Conservation (phyloP, 2,797 vertebrate species). For the Notamacropus eugenii region DNA sequence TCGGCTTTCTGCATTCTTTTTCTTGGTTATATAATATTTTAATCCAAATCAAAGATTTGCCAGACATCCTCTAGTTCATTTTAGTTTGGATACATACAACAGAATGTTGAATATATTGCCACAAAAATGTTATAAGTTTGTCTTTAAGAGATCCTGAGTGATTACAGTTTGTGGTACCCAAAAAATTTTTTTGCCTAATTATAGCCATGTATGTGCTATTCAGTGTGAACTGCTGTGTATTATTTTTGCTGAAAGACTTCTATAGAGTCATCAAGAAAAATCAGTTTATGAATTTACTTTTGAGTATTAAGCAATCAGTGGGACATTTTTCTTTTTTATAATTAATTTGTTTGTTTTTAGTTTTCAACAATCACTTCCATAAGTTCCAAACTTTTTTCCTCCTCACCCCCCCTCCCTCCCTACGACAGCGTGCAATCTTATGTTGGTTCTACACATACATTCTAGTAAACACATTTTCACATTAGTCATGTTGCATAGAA, state of each 20-base stretch:
- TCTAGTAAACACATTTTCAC: too few relatives aligned
- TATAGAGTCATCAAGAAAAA: constrained; percentile 26
- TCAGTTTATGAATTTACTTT: constrained; percentile 19
- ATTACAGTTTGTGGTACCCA: constrained; percentile 4
- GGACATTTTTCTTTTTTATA: background rate
- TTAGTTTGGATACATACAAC: background rate
- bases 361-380: too few relatives aligned
- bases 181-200: constrained; percentile 1
- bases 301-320: constrained; percentile 31
- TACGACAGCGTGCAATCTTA: too few relatives aligned
- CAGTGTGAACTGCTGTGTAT: background rate
- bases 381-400: too few relatives aligned
- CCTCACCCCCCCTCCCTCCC: too few relatives aligned
- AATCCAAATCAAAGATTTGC: background rate
- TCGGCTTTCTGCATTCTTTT: constrained; percentile 7
- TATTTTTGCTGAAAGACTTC: constrained; percentile 25
- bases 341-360: too few relatives aligned
- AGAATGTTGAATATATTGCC: background rate
- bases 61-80: background rate
- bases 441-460: too few relatives aligned
- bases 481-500: too few relatives aligned
- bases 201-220: background rate
- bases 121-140: background rate
- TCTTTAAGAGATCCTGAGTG: constrained; percentile 21
- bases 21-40: background rate